These are phyloP conservation scores for Phalanger gymnotis DNA, from an alignment of 2,797 vertebrate genomes.

Conservation along the genomic window DNA sequence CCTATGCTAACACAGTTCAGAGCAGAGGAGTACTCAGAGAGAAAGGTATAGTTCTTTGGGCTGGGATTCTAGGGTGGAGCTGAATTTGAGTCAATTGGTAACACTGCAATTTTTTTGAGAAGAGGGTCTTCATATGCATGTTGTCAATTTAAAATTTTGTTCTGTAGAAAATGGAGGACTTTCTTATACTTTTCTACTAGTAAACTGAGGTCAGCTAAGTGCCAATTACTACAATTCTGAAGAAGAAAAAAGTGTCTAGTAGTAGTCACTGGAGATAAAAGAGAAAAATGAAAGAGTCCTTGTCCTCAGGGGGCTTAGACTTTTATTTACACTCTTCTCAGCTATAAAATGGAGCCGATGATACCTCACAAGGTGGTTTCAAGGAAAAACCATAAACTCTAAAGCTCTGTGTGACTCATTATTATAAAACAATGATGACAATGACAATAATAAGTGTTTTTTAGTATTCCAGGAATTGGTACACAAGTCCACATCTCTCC, in stretches of 20 bases:
- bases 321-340: not conserved
- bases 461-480: not conserved
- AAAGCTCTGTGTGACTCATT: not conserved
- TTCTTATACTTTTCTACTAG: not conserved
- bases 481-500: not conserved
- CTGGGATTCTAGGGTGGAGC: not conserved
- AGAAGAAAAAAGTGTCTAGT: not conserved
- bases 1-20: not conserved
- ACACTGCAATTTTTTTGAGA: not conserved
- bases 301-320: not conserved
- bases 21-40: not conserved
- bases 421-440: not conserved
- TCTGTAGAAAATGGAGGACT: not conserved
- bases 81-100: not conserved
- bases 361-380: not conserved
- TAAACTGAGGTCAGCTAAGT: not conserved
- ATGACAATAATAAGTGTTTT: not conserved
- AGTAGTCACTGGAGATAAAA: not conserved
- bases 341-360: not conserved
- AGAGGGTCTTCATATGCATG: not conserved
- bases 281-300: not conserved
- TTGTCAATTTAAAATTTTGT: not conserved
- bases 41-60: not conserved
- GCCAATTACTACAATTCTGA: not conserved
- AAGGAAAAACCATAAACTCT: not conserved